Conservation (phyloP, 1,140 invertebrate genomes). For the Caenorhabditis inopinata region DNA sequence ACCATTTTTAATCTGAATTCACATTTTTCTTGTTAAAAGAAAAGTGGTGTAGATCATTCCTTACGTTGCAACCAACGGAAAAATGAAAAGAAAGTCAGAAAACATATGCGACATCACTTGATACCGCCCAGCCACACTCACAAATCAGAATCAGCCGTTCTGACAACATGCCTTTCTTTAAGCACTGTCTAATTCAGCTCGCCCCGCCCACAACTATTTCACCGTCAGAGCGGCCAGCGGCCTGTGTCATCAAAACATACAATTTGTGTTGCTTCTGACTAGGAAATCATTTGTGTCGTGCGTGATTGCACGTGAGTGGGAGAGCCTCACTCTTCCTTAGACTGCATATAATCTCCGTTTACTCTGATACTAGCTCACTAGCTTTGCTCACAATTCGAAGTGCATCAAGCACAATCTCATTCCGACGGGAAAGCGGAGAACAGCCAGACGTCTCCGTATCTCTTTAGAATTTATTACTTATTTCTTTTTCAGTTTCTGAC, state of each 20-base stretch:
- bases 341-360: neutral
- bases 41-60: slow-evolving; percentile 21
- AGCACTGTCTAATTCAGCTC: neutral
- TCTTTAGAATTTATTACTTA: too few species aligned
- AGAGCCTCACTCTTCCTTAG: neutral
- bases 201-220: neutral
- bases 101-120: slow-evolving; percentile 6
- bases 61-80: neutral
- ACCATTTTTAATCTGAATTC: neutral
- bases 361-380: neutral
- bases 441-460: neutral
- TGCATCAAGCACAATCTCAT: neutral
- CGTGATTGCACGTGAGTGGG: neutral
- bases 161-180: slow-evolving; percentile 2
- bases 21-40: neutral
- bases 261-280: neutral
- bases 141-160: slow-evolving; percentile 24
- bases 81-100: slow-evolving; percentile 28
- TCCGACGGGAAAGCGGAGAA: neutral
- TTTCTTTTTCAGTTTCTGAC: too few species aligned
- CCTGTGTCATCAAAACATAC: neutral
- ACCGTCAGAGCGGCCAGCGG: neutral
- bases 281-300: neutral
- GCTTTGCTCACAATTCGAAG: neutral
- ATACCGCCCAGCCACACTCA: neutral